A percentile compares a stretch with the other conserved stretches of the same genome.
phyloP scores from a whole-genome alignment of 2,113 vertebrate genomes.

The Zingel zingel region DNA sequence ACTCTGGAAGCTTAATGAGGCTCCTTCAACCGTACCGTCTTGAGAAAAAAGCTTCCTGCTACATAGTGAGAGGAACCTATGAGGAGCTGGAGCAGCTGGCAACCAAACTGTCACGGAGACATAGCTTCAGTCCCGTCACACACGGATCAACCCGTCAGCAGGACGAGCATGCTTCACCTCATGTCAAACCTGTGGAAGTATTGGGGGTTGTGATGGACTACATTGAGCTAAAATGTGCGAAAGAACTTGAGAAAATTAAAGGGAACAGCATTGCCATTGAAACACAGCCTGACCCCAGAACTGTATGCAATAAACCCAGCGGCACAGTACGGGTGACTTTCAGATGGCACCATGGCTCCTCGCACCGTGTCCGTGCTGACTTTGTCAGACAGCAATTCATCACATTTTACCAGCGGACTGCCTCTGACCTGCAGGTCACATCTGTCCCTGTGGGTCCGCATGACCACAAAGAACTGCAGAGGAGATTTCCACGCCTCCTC shows the following conservation, averaged over 20 bases:
- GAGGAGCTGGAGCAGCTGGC: slow-evolving; percentile 38
- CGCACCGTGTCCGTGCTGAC: not conserved
- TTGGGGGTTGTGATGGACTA: slow-evolving; percentile 59
- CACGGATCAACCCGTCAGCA: not conserved
- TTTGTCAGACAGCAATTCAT: slow-evolving; percentile 75
- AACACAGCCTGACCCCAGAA: not conserved
- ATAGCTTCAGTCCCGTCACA: not conserved
- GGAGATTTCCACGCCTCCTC: slow-evolving; percentile 69
- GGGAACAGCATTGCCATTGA: slow-evolving; percentile 22
- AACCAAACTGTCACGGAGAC: not conserved
- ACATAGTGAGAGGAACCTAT: slow-evolving; percentile 51
- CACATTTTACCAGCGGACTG: slow-evolving; percentile 80
- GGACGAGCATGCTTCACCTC: not conserved
- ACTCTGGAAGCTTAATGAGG: not conserved
- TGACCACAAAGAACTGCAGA: not conserved
- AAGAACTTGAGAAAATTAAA: slow-evolving; percentile 54
- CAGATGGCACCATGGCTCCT: rapidly evolving
- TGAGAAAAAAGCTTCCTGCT: not conserved
- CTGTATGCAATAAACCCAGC: rapidly evolving
- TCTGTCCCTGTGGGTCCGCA: not conserved
- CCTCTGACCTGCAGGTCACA: slow-evolving; percentile 65
- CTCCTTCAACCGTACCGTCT: not conserved
- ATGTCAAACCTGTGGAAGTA: slow-evolving; percentile 40
- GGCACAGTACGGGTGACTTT: slow-evolving; percentile 25
- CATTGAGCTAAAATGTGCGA: slow-evolving; percentile 57